phyloP scores from a whole-genome alignment of 2,797 vertebrate genomes.

The Sebastes umbrosus region DNA sequence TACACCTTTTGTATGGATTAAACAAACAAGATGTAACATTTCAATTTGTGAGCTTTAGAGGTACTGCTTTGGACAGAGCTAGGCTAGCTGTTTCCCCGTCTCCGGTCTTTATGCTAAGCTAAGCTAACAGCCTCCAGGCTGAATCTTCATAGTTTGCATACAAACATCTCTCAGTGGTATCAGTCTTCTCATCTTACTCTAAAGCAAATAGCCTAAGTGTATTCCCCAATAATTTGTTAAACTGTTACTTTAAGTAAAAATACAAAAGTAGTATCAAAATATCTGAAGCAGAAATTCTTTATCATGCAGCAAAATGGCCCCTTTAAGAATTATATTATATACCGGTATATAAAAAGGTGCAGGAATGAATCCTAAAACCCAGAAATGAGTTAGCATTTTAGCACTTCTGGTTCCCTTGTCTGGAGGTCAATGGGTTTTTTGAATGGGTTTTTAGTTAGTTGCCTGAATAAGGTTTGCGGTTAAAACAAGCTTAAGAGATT shows the following conservation, averaged over 20 bases:
- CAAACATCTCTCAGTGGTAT: neutral
- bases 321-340: neutral
- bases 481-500: no score
- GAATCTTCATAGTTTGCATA: neutral
- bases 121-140: neutral
- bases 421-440: no score
- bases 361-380: no score
- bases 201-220: neutral
- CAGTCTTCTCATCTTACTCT: neutral
- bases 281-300: neutral
- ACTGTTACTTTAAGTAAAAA: neutral
- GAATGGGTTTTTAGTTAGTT: no score
- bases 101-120: neutral
- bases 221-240: neutral
- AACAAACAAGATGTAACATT: neutral
- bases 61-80: neutral
- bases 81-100: neutral
- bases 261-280: neutral
- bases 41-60: no score
- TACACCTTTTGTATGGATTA: neutral
- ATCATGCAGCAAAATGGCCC: neutral
- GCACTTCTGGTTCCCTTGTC: neutral
- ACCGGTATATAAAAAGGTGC: no score
- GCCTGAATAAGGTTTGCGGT: no score
- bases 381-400: no score